phyloP scores from a whole-genome alignment of 2,113 vertebrate genomes.

The Microtus ochrogaster region DNA sequence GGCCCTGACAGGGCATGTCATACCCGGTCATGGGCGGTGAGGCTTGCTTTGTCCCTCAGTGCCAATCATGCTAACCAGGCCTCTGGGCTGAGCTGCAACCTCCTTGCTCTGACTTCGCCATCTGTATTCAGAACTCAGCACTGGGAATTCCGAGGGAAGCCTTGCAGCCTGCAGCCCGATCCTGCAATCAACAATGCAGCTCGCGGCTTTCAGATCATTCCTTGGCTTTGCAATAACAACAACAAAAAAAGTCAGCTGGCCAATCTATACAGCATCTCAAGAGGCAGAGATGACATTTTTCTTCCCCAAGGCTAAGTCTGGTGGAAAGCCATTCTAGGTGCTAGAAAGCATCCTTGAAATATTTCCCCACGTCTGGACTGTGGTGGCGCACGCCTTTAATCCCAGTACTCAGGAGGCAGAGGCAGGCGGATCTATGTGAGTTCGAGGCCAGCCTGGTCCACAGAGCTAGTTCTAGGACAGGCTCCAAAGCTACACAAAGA shows the following conservation, averaged over 20 bases:
- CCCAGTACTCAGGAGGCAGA: no score
- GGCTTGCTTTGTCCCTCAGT: not conserved
- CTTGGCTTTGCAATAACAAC: not conserved
- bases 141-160: not conserved
- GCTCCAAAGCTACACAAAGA: no score
- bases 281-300: not conserved
- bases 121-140: not conserved
- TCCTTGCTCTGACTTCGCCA: not conserved
- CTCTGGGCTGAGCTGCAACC: not conserved
- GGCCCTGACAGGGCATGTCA: not conserved
- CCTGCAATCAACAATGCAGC: not conserved
- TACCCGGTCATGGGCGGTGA: not conserved
- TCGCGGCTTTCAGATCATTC: not conserved
- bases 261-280: not conserved
- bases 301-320: not conserved
- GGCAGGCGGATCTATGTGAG: no score
- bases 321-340: not conserved
- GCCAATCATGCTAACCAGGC: no score
- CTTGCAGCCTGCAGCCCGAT: not conserved
- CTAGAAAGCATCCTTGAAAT: not conserved
- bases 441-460: no score
- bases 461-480: no score
- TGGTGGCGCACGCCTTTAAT: no score
- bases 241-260: not conserved
- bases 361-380: not conserved